Base-by-base conservation (phyloP, 2,888 invertebrate species). In the Pelosia muscerda region DNA sequence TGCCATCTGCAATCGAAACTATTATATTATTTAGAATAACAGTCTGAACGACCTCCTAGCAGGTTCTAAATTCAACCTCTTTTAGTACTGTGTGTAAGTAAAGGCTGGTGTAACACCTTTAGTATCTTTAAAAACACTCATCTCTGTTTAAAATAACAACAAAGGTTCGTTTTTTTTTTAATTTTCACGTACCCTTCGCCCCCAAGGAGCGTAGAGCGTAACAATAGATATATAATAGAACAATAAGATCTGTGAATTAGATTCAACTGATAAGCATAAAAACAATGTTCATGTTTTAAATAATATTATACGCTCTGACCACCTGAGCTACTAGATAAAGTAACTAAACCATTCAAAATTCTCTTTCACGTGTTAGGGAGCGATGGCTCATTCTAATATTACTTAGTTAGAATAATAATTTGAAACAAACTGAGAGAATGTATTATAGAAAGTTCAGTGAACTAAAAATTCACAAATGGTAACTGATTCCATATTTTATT, bases 221-320 rank as follows among this genome's bases (percentile, higher is more conserved):
- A 42, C 42, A 42, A 42, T 6, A 42, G 42, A 42, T 42, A 42
- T 15, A 42, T 42, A 19, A 42, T 11, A 42, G 19, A 42, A 19
- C 42, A 42, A 42, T 42, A 19, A 42, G 15, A 19, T 6, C 49
- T n/a, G 49, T 49, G 49, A 49, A n/a, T 49, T 8, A n/a, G n/a
- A n/a, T 49, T 19, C 49, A 49, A 49, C 49, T 49, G 49, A 49
- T 49, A 49, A n/a, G 49, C 49, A 49, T n/a, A 49, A 49, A 49
- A 49, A n/a, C 49, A 49, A 6, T 49, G 49, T 49, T 49, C 49
- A 49, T 8, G 49, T n/a, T n/a, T 31, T 68, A 42, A 42, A 19
- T 42, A 42, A 19, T 5, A 38, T 15, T 15, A 4, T 15, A 15
- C 38, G n/a, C n/a, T n/a, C n/a, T n/a, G 6, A 28, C 28, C 28